phyloP scores from a whole-genome alignment of 23 tunicate species.

The Halocynthia roretzi region DNA sequence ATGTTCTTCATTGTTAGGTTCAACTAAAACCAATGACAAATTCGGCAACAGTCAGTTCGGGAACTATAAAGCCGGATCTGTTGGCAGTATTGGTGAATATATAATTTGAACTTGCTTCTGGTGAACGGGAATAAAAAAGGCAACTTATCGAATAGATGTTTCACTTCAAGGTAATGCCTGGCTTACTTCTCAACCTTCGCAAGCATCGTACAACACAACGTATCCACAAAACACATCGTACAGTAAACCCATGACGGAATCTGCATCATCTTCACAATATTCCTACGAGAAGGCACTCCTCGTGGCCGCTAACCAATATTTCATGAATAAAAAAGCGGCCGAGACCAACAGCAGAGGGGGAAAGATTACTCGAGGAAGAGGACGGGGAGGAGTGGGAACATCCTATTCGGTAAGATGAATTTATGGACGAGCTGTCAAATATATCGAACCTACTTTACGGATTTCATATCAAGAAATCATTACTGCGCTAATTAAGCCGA shows the following conservation, averaged over 20 bases:
- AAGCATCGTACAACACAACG: constrained; percentile 1
- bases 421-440: not conserved
- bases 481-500: constrained; percentile 71
- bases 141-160: not conserved
- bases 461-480: too few species aligned
- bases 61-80: too few species aligned
- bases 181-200: not conserved
- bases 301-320: constrained; percentile 67
- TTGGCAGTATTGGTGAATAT: too few species aligned
- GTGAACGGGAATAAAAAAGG: too few species aligned
- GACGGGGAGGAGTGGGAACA: constrained; percentile 23
- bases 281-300: constrained; percentile 64
- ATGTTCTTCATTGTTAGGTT: too few species aligned
- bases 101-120: too few species aligned
- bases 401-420: not conserved
- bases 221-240: constrained; percentile 2
- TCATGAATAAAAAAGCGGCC: constrained; percentile 25
- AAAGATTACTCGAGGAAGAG: constrained; percentile 25
- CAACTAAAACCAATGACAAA: too few species aligned
- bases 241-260: constrained; percentile 2
- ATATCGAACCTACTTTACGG: too few species aligned
- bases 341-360: constrained; percentile 21
- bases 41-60: too few species aligned
- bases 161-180: not conserved
- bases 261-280: constrained; percentile 37